Conservation (phyloP, 2,797 vertebrate species). For the Labeo calbasu region DNA sequence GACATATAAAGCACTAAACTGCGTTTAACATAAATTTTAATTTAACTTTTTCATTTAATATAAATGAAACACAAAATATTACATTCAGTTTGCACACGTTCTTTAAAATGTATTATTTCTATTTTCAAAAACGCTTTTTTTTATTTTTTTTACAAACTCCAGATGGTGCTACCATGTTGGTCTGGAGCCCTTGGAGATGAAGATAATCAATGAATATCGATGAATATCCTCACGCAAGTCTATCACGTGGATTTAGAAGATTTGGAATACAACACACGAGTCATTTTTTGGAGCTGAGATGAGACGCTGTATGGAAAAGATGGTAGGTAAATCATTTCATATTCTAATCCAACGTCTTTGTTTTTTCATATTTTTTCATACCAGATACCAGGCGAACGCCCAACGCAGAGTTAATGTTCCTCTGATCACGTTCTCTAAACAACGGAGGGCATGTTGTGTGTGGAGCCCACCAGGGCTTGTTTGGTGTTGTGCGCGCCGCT, state of each 20-base stretch:
- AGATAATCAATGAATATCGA: neutral
- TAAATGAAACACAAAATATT: neutral
- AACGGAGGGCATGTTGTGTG: slow-evolving; percentile 24
- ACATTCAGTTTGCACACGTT: neutral
- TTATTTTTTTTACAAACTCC: neutral
- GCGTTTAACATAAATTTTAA: too few species aligned
- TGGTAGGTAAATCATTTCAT: neutral
- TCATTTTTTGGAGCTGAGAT: neutral
- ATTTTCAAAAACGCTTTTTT: neutral
- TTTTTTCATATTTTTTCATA: neutral
- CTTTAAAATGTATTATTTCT: neutral
- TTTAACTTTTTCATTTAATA: too few species aligned
- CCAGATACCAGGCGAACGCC: neutral
- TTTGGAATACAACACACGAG: neutral
- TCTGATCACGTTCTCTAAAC: slow-evolving; percentile 30
- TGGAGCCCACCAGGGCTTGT: slow-evolving; percentile 46
- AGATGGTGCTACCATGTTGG: neutral
- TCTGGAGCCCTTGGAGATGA: neutral
- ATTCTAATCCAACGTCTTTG: neutral
- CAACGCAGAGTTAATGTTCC: slow-evolving; percentile 45
- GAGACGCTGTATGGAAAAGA: neutral
- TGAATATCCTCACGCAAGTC: neutral
- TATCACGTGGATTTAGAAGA: neutral
- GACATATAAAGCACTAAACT: too few species aligned
- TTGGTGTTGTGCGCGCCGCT: slow-evolving; percentile 26